These are phyloP conservation scores for Pseudeuparius sepicola DNA, from an alignment of 2,888 invertebrate species.

Conservation along the genomic window DNA sequence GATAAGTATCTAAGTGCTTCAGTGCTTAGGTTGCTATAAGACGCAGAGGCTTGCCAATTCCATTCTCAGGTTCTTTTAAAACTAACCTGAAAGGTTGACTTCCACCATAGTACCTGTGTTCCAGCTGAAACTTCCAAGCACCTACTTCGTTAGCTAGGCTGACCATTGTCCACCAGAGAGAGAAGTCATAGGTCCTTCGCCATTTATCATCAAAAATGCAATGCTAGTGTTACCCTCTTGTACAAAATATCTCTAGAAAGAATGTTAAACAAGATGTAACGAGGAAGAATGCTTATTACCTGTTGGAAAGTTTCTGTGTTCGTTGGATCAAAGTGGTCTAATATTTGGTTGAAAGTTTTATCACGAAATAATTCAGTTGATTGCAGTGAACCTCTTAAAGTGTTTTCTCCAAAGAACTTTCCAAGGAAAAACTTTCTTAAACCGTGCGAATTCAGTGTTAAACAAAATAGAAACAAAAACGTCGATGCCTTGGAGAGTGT, in stretches of 20 bases:
- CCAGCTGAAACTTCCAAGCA: conserved; percentile 77
- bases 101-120: conserved; percentile 90
- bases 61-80: too few relatives aligned
- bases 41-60: too few relatives aligned
- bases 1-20: conserved; percentile 72
- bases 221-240: conserved; percentile 65
- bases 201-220: conserved; percentile 89
- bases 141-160: conserved; percentile 67
- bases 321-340: conserved; percentile 74
- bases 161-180: too few relatives aligned
- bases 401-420: too few relatives aligned
- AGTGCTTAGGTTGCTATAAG: conserved; percentile 65
- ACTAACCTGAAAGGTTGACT: conserved; percentile 68
- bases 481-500: too few relatives aligned
- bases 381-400: too few relatives aligned
- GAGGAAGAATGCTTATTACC: conserved; percentile 44
- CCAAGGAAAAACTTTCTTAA: too few relatives aligned
- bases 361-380: too few relatives aligned
- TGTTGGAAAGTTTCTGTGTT: conserved; percentile 69
- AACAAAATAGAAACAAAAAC: too few relatives aligned
- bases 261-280: too few relatives aligned
- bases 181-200: too few relatives aligned
- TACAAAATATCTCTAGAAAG: conserved; percentile 63
- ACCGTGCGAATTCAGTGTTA: too few relatives aligned
- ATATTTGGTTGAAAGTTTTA: conserved; percentile 65